Base-by-base conservation (phyloP, 2,888 invertebrate species). In the Habrosyne pyritoides region DNA sequence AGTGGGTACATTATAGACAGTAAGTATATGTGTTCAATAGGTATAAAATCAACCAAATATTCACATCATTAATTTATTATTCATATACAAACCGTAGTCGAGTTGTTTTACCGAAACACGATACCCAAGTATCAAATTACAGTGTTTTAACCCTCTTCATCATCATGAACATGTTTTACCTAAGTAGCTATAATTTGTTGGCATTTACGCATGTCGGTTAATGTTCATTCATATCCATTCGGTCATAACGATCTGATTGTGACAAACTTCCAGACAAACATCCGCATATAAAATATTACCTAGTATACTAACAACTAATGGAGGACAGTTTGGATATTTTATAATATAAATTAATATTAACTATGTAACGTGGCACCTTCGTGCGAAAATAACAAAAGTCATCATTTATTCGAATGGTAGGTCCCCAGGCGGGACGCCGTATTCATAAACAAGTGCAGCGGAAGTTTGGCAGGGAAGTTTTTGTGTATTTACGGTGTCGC, bases 401-500 rank as follows among this genome's bases (percentile, higher is more conserved):
- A 79, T 81, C 68, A 77, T 78, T 81, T 82, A 80, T 80, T 77
- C 72, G 71, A 67, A 63, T 65, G 71, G 71, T 66, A 56, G 70
- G 75, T 79, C 80, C 79, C 83, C 69, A 65, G 77, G 77, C 79
- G 77, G 69, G 69, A 42, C 67, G 77, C 73, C 71, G 81, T 81
- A 77, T 84, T 83, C 86, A 87, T 89, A 88, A 89, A 89, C 84
- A 86, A 87, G 77, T 84, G 86, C 84, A 86, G 73, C 71, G 77
- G 83, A 85, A 86, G 77, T 88, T 90, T 87, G 88, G 88, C 86
- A 89, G 78, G 64, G 77, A 85, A 84, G 81, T 88, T 88, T 87
- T 88, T 85, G 80, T 79, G 79, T 89, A 86, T 88, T 87, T 87
- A 87, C 83, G 79, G 75, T 72, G 74, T 77, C 75, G 71, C 69